A percentile compares a stretch with the other conserved stretches of the same genome.
Conservation (phyloP, 35 echinoderm and acorn worm species). For the Patiria miniata region DNA sequence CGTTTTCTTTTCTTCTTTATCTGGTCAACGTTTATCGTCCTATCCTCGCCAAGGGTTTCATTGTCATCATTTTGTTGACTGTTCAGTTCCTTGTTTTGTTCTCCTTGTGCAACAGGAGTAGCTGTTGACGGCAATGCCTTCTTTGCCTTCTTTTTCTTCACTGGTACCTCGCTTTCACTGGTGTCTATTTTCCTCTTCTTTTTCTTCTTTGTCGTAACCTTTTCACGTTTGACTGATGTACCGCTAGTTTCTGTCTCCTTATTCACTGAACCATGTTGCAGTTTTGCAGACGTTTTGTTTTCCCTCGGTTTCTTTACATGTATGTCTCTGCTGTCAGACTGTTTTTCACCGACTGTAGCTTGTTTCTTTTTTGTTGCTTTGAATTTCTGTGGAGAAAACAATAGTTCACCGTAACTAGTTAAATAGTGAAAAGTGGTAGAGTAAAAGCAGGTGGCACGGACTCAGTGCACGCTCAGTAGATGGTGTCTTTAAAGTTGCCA, state of each 20-base stretch:
- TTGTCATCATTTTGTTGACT: not conserved
- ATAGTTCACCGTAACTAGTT: not conserved
- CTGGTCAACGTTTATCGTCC: not conserved
- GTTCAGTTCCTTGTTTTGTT: not conserved
- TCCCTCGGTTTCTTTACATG: not conserved
- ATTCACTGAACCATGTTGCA: not conserved
- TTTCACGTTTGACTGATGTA: not conserved
- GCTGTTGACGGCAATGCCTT: not conserved
- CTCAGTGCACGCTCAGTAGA: not conserved
- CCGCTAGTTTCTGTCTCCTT: not conserved
- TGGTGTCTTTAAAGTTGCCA: not conserved
- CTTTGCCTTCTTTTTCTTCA: not conserved
- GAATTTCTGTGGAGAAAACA: not conserved
- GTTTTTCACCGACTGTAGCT: not conserved
- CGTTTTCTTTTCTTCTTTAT: constrained; percentile 69
- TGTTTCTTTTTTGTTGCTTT: not conserved
- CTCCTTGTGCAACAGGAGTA: not conserved
- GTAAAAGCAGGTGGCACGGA: not conserved
- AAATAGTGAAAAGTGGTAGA: not conserved
- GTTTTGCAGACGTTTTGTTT: not conserved
- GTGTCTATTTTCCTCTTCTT: constrained; percentile 15
- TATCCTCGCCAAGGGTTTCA: not conserved
- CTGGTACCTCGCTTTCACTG: not conserved
- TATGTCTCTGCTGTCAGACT: not conserved
- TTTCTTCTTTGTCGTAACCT: not conserved